These are phyloP conservation scores for Eilema caniola DNA, from an alignment of 2,888 invertebrate species.

Conservation along the genomic window DNA sequence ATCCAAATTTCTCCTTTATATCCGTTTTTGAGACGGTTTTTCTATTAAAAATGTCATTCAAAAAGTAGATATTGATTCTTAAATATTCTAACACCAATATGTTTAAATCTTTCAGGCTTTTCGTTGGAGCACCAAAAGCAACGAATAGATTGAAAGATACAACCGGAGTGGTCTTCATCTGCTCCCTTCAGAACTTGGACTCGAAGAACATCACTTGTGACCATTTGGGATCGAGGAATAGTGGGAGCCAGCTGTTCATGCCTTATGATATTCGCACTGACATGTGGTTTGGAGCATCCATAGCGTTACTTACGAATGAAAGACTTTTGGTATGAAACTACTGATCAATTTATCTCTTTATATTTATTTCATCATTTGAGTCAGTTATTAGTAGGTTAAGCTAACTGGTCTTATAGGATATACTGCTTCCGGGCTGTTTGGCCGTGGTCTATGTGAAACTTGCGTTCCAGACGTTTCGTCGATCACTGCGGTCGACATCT, in stretches of 20 bases:
- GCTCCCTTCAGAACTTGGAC: slow-evolving; percentile 53
- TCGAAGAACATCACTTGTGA: slow-evolving; percentile 54
- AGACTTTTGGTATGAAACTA: slow-evolving; percentile 63
- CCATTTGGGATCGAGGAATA: slow-evolving; percentile 41
- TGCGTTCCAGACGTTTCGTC: no score
- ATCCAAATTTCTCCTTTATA: no score
- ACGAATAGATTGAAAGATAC: not conserved
- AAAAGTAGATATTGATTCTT: no score
- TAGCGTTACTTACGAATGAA: slow-evolving; percentile 61
- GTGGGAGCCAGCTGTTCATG: slow-evolving; percentile 4
- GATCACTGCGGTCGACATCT: no score
- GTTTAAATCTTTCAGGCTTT: slow-evolving; percentile 56
- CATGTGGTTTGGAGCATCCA: slow-evolving; percentile 79
- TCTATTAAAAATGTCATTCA: no score
- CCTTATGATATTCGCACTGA: slow-evolving; percentile 57
- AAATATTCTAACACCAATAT: not conserved
- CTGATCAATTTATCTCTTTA: not conserved
- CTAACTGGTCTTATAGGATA: no score
- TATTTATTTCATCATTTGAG: no score
- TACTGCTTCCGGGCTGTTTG: no score
- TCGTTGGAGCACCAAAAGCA: slow-evolving; percentile 75
- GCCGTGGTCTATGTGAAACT: no score
- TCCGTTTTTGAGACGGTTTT: no score
- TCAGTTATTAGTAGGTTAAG: no score
- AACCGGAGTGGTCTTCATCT: slow-evolving; percentile 64